Evolutionary conservation across 2,797 vertebrate species (phyloP).

Genomic region (Notamacropus eugenii): DNA sequence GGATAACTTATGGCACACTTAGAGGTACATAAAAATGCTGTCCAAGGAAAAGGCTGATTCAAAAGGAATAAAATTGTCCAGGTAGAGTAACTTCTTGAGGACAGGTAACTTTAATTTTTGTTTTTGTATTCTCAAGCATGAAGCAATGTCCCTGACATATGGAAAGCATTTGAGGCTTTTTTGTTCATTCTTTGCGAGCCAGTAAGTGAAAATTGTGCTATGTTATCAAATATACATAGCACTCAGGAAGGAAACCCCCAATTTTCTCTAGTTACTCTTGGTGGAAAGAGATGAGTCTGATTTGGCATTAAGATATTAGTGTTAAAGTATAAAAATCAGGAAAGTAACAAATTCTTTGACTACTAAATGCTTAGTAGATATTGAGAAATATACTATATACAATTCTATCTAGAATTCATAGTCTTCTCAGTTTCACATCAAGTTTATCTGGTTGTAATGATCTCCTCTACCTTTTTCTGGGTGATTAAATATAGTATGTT

Average conservation of each 20-base stretch:
- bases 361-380: slow-evolving; percentile 46
- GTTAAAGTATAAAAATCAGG: slow-evolving; percentile 27
- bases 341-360: slow-evolving; percentile 39
- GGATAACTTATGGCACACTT: not conserved
- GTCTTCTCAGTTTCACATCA: slow-evolving; percentile 13
- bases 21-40: not conserved
- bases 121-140: not conserved
- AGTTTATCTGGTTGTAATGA: slow-evolving; percentile 24
- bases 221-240: slow-evolving; percentile 21
- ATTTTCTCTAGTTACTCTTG: slow-evolving; percentile 35
- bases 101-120: not conserved
- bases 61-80: not conserved
- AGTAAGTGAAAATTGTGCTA: slow-evolving; percentile 23
- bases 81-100: not conserved
- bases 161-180: not conserved
- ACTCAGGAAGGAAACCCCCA: slow-evolving; percentile 17
- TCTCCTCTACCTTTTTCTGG: slow-evolving; percentile 56
- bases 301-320: slow-evolving; percentile 28
- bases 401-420: slow-evolving; percentile 48
- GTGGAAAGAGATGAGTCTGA: slow-evolving; percentile 1
- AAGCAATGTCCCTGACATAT: not conserved
- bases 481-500: slow-evolving; percentile 50
- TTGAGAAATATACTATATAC: not conserved
- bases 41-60: not conserved
- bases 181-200: not conserved